Evolutionary conservation across 2,113 vertebrate species (phyloP).

Genomic region (Tragelaphus imberbis): DNA sequence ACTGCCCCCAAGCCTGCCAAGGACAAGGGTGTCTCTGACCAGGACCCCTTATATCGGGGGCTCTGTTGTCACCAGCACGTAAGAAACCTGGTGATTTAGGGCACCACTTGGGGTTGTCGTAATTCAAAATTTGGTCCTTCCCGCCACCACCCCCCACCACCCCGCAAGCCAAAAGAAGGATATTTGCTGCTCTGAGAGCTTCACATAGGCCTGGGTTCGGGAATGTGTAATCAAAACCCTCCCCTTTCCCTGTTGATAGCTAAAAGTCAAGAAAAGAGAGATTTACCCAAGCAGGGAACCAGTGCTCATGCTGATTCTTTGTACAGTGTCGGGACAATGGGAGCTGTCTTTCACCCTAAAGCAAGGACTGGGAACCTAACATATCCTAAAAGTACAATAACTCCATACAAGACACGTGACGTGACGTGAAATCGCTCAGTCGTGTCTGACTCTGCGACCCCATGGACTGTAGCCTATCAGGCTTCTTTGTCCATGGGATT

Average conservation of each 20-base stretch:
- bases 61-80: constrained; percentile 57
- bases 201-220: not conserved
- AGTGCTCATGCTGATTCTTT: rapidly evolving
- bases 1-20: constrained; percentile 56
- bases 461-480: no score
- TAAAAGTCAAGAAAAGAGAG: not conserved
- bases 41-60: not conserved
- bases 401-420: not conserved
- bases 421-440: no score
- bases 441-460: no score
- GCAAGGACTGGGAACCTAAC: not conserved
- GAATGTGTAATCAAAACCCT: not conserved
- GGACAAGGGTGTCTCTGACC: constrained; percentile 59
- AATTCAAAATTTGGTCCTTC: constrained; percentile 56
- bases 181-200: constrained; percentile 31
- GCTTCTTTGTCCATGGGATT: no score
- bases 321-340: not conserved
- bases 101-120: constrained; percentile 19
- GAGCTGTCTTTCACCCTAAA: not conserved
- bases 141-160: not conserved
- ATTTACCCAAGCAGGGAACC: not conserved
- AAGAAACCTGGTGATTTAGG: constrained; percentile 67
- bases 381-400: not conserved
- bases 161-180: constrained; percentile 16
- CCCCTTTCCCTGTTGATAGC: not conserved